A percentile compares a stretch with the other conserved stretches of the same genome.
phyloP scores from a whole-genome alignment of 2,888 invertebrate species.

The Apotomis capreana region DNA sequence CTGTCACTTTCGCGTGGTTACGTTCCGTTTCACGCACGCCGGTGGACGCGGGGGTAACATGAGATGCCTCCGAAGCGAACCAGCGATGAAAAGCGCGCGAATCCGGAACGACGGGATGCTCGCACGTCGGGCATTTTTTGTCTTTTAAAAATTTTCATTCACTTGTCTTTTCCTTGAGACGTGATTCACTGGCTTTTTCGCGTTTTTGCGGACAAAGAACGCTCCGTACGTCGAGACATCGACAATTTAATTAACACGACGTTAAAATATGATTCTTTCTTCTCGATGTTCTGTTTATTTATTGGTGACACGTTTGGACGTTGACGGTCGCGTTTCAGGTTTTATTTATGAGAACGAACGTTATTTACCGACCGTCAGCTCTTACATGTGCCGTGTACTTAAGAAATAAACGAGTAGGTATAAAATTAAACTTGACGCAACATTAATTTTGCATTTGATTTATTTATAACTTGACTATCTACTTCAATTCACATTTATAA shows the following conservation, averaged over 20 bases:
- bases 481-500: not conserved
- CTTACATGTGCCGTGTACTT: slow-evolving; percentile 1
- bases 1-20: slow-evolving; percentile 63
- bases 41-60: slow-evolving; percentile 54
- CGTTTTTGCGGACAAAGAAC: slow-evolving; percentile 28
- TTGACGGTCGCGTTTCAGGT: slow-evolving; percentile 17
- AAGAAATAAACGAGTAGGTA: slow-evolving; percentile 10
- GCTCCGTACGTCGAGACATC: slow-evolving; percentile 25
- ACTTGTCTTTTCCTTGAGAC: slow-evolving; percentile 55
- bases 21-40: slow-evolving; percentile 50
- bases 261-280: slow-evolving; percentile 39
- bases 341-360: slow-evolving; percentile 15
- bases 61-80: slow-evolving; percentile 50
- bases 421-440: not conserved
- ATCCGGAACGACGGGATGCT: slow-evolving; percentile 31
- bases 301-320: slow-evolving; percentile 25
- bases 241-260: slow-evolving; percentile 40
- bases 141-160: slow-evolving; percentile 60
- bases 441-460: not conserved
- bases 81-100: slow-evolving; percentile 52
- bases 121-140: slow-evolving; percentile 53
- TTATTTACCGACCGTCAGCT: slow-evolving; percentile 9
- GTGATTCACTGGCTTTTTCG: slow-evolving; percentile 49
- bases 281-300: slow-evolving; percentile 27
- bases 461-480: not conserved